Conservation (phyloP, 2,113 vertebrate species). For the Xenopus laevis region DNA sequence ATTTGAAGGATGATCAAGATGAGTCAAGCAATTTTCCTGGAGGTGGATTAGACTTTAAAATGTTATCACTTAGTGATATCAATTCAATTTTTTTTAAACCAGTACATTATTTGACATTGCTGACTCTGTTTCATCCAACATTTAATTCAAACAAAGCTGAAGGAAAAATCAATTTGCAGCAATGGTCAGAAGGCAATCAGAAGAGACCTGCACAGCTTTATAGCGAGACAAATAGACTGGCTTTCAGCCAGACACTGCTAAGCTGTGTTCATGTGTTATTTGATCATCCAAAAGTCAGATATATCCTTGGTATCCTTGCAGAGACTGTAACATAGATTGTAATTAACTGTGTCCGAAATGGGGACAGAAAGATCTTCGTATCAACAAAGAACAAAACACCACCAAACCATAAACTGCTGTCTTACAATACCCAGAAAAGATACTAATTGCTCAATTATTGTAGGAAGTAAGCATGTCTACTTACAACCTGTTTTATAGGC, state of each 20-base stretch:
- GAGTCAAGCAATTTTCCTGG: too few relatives aligned
- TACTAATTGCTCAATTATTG: background rate
- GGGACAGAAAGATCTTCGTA: slow-evolving; percentile 27
- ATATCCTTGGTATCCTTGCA: slow-evolving; percentile 44
- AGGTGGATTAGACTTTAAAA: too few relatives aligned
- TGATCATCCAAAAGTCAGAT: slow-evolving; percentile 57
- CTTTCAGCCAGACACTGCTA: slow-evolving; percentile 51
- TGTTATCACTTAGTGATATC: too few relatives aligned
- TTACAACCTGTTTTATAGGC: background rate
- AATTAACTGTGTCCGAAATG: slow-evolving; percentile 54
- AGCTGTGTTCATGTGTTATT: slow-evolving; percentile 51
- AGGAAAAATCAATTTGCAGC: slow-evolving; percentile 19
- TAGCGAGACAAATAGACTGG: slow-evolving; percentile 47
- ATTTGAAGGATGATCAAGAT: too few relatives aligned
- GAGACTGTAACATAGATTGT: slow-evolving; percentile 51
- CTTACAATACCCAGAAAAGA: background rate
- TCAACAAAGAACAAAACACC: background rate
- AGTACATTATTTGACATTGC: background rate
- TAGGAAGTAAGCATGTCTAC: background rate
- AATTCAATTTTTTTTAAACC: too few relatives aligned
- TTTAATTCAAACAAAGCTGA: slow-evolving; percentile 24
- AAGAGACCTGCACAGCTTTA: slow-evolving; percentile 43
- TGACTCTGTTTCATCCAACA: slow-evolving; percentile 10
- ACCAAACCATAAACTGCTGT: background rate
- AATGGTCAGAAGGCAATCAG: slow-evolving; percentile 29